phyloP scores from a whole-genome alignment of 2,797 vertebrate genomes.

The Trachops cirrhosus region DNA sequence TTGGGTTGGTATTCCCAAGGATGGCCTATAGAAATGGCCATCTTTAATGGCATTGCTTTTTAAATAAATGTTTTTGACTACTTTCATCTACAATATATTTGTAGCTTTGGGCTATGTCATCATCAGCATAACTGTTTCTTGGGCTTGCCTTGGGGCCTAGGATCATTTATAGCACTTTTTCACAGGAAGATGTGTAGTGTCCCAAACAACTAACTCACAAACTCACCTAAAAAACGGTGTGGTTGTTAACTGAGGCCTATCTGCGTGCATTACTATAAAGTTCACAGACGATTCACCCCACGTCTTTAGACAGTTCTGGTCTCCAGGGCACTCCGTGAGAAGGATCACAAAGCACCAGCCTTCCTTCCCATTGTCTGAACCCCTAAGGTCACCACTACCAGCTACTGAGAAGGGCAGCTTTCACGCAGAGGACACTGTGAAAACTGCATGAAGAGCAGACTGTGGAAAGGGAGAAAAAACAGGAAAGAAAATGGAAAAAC shows the following conservation, averaged over 20 bases:
- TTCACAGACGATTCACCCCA: neutral
- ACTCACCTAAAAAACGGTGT: no score
- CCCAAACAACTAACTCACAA: neutral
- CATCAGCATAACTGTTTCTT: neutral
- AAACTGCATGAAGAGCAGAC: neutral
- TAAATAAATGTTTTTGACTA: neutral
- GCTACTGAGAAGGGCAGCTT: neutral
- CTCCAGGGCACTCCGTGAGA: neutral
- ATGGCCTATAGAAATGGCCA: neutral
- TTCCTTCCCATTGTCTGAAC: neutral
- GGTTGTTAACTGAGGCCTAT: neutral
- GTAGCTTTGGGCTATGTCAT: neutral
- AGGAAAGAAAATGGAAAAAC: neutral
- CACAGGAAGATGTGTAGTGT: neutral
- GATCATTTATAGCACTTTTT: no score
- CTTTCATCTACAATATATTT: neutral
- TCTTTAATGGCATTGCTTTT: neutral
- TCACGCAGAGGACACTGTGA: neutral
- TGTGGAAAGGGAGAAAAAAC: neutral
- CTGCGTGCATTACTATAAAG: neutral
- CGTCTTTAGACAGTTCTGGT: neutral
- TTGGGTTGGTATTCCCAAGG: neutral
- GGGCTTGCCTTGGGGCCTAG: neutral
- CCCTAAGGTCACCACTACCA: neutral
- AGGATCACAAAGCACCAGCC: accelerated